Evolutionary conservation across 1,140 invertebrate genomes (phyloP), one percentile per base, ranked within the genome.

Genomic region (Drosophila gunungcola): DNA sequence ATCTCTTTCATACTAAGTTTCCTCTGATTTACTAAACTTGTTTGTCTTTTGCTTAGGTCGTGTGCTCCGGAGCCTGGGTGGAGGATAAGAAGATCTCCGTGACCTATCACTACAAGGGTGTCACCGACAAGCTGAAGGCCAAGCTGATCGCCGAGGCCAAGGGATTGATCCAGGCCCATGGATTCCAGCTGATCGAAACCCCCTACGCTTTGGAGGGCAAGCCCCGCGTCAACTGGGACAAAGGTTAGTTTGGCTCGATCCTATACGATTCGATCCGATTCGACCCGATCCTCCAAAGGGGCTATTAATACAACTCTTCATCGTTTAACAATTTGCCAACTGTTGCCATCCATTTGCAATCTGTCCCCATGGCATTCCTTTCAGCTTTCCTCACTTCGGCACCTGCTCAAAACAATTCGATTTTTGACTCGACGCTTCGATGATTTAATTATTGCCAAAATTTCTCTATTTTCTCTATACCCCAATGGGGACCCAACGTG

Each of bases 191-290:
- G 12, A 96, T 95, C 64, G 92, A 94, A 46, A 97, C 97, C 3
- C 97, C 97, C 86, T 97, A 96, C 83, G 97, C 97, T 2, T 94
- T 98, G 45, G 97, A 98, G 93, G 97, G 97, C 1, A 96, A 96
- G 80, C 97, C 97, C 65, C 97, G 97, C 7, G 97, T 98, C 9
- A 95, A 97, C 90, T 98, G 97, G 97, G 96, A 98, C 92, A 98
- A 98, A 92, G 97, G 93, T 93, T 70, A 91, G 91, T 63, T 4
- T 9, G 11, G 3, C 9, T 0, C 36, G 11, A 38, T 3, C 36
- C 36, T 3, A 10, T 38, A 3, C 0, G 27, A 61, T 4, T 16
- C 41, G 54, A 16, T 13, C 9, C 11, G 27, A 48, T 34, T 16
- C 51, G 27, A 42, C 2, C 7, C 3, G 27, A 42, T 58, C 16